These are phyloP conservation scores for Sceloporus tristichus DNA, from an alignment of 2,113 vertebrate species.

Conservation along the genomic window DNA sequence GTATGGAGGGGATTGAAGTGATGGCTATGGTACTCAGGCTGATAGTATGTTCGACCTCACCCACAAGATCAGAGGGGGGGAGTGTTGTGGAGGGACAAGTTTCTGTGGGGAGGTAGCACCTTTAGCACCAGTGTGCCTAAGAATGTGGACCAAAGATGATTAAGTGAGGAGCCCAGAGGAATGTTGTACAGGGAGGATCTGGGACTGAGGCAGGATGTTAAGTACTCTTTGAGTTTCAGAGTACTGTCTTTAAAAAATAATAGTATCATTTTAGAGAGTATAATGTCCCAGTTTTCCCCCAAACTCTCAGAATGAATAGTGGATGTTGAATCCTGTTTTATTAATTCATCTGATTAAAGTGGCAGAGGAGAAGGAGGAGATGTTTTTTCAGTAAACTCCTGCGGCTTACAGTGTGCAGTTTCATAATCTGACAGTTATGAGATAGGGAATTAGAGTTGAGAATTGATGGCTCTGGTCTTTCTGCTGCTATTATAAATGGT, in stretches of 20 bases:
- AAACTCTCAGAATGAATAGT: conserved; percentile 51
- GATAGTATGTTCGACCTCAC: not conserved
- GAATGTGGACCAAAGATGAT: not conserved
- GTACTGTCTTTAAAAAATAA: conserved; percentile 48
- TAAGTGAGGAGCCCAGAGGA: not conserved
- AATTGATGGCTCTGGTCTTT: conserved; percentile 58
- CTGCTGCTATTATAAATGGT: conserved; percentile 55
- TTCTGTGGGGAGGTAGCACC: not conserved
- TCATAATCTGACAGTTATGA: conserved; percentile 69
- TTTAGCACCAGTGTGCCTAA: not conserved
- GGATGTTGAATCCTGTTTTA: conserved; percentile 59
- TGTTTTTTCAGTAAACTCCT: conserved; percentile 52
- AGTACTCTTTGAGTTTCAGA: conserved; percentile 44
- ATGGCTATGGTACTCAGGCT: not conserved
- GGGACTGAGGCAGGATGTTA: conserved; percentile 38
- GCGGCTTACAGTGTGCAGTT: conserved; percentile 58
- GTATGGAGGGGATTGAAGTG: not conserved
- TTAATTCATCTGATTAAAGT: conserved; percentile 61
- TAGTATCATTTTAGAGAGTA: not conserved
- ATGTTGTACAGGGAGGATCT: not conserved
- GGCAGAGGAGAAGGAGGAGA: conserved; percentile 58
- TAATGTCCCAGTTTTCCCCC: conserved; percentile 55
- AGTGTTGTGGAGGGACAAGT: not conserved
- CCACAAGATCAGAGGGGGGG: not conserved
- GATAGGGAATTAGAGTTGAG: conserved; percentile 58